Percentiles rank a stretch among this genome's conserved stretches.
Conservation (phyloP, 2,113 vertebrate species). For the Pollimyrus isidori region DNA sequence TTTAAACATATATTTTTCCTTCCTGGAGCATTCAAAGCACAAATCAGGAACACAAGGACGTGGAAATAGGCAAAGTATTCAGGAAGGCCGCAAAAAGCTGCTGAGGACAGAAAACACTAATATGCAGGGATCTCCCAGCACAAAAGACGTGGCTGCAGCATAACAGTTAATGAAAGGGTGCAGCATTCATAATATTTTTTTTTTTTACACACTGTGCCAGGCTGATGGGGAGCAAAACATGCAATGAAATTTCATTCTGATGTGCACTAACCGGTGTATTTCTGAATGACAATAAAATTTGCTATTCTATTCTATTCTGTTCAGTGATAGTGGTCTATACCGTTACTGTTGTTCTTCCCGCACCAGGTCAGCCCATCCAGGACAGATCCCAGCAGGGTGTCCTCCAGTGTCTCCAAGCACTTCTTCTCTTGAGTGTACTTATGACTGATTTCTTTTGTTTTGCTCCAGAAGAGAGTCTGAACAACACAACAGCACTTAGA, state of each 20-base stretch:
- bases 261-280: too few relatives aligned
- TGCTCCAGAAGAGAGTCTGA: constrained; percentile 83
- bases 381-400: constrained; percentile 69
- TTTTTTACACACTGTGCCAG: too few relatives aligned
- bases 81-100: background rate
- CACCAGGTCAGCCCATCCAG: constrained; percentile 71
- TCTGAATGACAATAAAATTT: too few relatives aligned
- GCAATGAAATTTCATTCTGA: too few relatives aligned
- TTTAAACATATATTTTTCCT: background rate
- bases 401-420: constrained; percentile 68
- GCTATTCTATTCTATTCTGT: too few relatives aligned
- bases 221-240: too few relatives aligned
- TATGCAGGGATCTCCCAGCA: background rate
- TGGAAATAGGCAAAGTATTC: background rate
- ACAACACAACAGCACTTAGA: background rate
- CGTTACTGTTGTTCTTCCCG: constrained; percentile 54
- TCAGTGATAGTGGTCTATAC: constrained; percentile 28
- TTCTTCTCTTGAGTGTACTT: constrained; percentile 43
- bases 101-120: background rate
- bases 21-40: background rate
- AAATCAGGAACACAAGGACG: background rate
- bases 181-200: too few relatives aligned
- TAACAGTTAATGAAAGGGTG: background rate
- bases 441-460: constrained; percentile 58
- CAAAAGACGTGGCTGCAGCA: background rate